Percentiles rank a stretch among this genome's conserved stretches.
phyloP scores from a whole-genome alignment of 2,797 vertebrate species.

The Synaphobranchus kaupii region DNA sequence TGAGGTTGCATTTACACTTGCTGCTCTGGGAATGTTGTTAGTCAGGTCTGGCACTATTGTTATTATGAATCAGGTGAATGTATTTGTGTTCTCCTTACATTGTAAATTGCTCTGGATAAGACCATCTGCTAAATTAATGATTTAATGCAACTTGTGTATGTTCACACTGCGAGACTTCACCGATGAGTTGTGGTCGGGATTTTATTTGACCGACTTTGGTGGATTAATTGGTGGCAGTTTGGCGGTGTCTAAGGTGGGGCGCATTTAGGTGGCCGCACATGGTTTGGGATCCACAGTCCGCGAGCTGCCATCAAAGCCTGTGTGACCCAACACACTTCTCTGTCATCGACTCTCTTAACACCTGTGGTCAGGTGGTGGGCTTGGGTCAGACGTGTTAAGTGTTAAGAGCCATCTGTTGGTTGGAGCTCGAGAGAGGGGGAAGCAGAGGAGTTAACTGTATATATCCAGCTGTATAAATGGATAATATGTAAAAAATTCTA shows the following conservation, averaged over 20 bases:
- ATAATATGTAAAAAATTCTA: too few relatives aligned
- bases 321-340: neutral
- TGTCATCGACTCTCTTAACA: neutral
- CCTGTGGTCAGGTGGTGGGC: conserved; percentile 21
- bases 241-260: too few relatives aligned
- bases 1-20: too few relatives aligned
- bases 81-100: neutral
- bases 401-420: conserved; percentile 37
- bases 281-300: neutral
- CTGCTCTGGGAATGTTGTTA: neutral
- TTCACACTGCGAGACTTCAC: neutral
- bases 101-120: too few relatives aligned
- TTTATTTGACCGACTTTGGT: neutral
- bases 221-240: neutral
- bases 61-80: neutral
- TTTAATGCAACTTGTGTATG: neutral
- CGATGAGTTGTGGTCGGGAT: neutral
- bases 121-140: too few relatives aligned
- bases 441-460: neutral
- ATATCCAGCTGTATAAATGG: too few relatives aligned
- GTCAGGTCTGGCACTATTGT: neutral
- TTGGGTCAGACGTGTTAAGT: conserved; percentile 15
- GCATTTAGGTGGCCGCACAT: neutral
- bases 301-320: neutral
- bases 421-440: neutral